These are phyloP conservation scores for Phyllopteryx taeniolatus DNA, from an alignment of 2,113 vertebrate genomes.

Conservation along the genomic window DNA sequence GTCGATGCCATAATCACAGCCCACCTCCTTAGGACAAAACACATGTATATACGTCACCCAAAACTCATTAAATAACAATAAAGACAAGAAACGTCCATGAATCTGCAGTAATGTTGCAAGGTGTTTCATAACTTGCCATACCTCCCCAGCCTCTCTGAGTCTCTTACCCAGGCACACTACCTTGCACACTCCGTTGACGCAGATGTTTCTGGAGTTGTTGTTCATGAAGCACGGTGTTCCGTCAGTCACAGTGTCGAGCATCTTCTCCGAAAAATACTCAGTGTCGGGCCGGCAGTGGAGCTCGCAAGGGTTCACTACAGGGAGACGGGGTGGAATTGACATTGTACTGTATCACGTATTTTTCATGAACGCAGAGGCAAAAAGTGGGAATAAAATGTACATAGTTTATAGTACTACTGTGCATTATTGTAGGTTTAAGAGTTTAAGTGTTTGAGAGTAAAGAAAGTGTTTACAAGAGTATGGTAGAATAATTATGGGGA, in stretches of 20 bases:
- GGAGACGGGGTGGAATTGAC: background rate
- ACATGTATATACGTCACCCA: conserved; percentile 6
- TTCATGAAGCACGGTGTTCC: conserved; percentile 93
- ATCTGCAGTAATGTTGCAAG: background rate
- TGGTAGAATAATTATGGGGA: too few species aligned
- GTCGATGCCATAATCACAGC: conserved; percentile 94
- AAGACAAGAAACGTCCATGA: background rate
- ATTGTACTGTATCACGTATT: background rate
- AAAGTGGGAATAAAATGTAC: background rate
- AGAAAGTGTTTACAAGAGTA: too few species aligned
- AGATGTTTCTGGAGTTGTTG: conserved; percentile 85
- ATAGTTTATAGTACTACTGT: too few species aligned
- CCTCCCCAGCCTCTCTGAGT: conserved; percentile 29
- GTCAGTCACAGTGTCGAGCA: conserved; percentile 91
- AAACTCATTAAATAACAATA: conserved; percentile 7
- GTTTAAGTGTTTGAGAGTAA: background rate
- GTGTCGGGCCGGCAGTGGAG: conserved; percentile 85
- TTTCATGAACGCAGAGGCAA: background rate
- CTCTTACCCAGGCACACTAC: conserved; percentile 83
- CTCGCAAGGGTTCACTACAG: conserved; percentile 87
- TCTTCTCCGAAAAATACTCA: conserved; percentile 89
- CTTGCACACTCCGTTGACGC: conserved; percentile 99
- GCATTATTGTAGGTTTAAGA: background rate
- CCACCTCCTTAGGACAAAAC: conserved; percentile 76
- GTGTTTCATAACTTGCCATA: conserved; percentile 11